Conservation (phyloP, 1,140 invertebrate species). For the Papilio polytes region DNA sequence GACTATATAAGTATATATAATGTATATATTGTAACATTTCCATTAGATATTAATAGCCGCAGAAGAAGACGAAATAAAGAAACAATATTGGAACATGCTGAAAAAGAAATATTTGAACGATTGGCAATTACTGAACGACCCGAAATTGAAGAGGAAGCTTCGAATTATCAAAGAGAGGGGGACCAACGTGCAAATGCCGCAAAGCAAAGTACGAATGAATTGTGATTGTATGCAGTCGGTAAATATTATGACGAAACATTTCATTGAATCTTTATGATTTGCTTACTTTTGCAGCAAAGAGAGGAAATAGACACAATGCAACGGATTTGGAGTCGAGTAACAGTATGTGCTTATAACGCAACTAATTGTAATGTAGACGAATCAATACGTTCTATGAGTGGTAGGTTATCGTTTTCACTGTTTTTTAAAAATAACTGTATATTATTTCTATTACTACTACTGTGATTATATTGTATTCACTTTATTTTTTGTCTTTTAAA, state of each 20-base stretch:
- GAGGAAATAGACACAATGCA: constrained; percentile 56
- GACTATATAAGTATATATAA: neutral
- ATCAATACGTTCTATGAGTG: constrained; percentile 67
- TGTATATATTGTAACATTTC: no score
- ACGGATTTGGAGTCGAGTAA: constrained; percentile 71
- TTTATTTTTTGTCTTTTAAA: constrained; percentile 10
- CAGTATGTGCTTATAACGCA: constrained; percentile 69
- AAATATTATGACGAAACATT: constrained; percentile 4
- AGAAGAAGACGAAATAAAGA: constrained; percentile 78
- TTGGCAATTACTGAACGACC: constrained; percentile 51
- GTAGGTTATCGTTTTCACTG: constrained; percentile 49
- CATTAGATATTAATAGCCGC: constrained; percentile 68
- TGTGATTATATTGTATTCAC: neutral
- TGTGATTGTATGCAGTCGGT: neutral
- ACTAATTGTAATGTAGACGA: constrained; percentile 62
- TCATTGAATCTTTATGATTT: constrained; percentile 22
- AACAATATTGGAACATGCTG: constrained; percentile 74
- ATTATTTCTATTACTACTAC: neutral
- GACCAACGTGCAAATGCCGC: constrained; percentile 75
- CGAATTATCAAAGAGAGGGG: constrained; percentile 74
- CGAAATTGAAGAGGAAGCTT: constrained; percentile 66
- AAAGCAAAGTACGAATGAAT: constrained; percentile 66
- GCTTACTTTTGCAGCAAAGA: constrained; percentile 50
- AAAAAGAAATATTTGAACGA: constrained; percentile 73
- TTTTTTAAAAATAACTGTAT: neutral